Percentiles rank a stretch among this genome's conserved stretches.
phyloP scores from a whole-genome alignment of 2,797 vertebrate species.

The Merluccius polli region DNA sequence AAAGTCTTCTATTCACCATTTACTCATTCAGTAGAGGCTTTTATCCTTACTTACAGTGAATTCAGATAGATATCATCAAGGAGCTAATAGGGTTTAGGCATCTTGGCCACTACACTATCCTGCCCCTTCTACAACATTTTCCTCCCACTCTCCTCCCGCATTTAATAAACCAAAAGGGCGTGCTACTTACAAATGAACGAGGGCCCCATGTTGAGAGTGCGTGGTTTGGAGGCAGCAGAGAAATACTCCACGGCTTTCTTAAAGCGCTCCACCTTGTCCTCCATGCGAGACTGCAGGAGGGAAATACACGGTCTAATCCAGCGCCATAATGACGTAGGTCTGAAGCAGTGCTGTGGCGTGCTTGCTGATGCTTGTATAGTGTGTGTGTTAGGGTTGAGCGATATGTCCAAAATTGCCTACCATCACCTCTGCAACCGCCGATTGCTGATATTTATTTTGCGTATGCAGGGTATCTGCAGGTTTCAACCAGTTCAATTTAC shows the following conservation, averaged over 20 bases:
- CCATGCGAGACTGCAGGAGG: constrained; percentile 81
- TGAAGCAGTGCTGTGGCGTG: not conserved
- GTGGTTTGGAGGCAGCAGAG: constrained; percentile 85
- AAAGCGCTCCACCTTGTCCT: constrained; percentile 90
- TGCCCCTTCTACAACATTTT: not conserved
- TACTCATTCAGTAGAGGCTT: not conserved
- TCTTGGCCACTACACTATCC: not conserved
- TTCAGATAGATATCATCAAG: not conserved
- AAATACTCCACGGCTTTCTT: constrained; percentile 95
- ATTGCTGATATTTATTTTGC: too few relatives aligned
- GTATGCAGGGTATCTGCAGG: too few relatives aligned
- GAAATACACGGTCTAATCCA: not conserved
- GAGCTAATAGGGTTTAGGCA: not conserved
- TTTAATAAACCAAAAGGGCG: constrained; percentile 5
- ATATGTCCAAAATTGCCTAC: too few relatives aligned
- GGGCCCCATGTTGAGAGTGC: constrained; percentile 79
- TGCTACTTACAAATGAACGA: constrained; percentile 83
- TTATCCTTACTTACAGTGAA: not conserved
- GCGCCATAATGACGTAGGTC: not conserved
- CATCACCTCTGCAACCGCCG: too few relatives aligned
- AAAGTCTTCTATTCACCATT: not conserved
- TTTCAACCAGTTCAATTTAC: too few relatives aligned
- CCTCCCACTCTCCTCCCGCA: not conserved
- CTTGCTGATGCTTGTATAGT: not conserved
- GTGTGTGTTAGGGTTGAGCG: not conserved